Conservation (phyloP, 2,797 vertebrate species). For the Cetoscarus ocellatus region DNA sequence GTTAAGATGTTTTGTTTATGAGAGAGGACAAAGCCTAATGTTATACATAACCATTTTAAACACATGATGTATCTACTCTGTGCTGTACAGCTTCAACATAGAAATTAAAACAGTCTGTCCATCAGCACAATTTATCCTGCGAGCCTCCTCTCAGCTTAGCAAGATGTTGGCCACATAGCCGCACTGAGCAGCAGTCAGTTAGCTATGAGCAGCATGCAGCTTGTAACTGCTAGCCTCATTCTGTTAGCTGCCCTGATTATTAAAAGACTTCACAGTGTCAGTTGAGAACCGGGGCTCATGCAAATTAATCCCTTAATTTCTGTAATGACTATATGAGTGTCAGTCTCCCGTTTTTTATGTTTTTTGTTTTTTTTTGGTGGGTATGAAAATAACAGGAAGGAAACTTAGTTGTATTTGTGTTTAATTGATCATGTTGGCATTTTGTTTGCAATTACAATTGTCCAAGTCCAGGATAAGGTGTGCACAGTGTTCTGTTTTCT, state of each 20-base stretch:
- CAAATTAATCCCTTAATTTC: neutral
- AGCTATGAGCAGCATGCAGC: slow-evolving; percentile 25
- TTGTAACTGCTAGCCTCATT: slow-evolving; percentile 9
- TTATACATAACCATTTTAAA: no score
- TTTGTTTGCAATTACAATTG: no score
- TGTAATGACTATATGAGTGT: neutral
- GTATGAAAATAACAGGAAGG: no score
- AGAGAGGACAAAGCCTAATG: no score
- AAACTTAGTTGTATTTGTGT: no score
- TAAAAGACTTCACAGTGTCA: slow-evolving; percentile 25
- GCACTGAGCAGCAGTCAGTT: slow-evolving; percentile 3
- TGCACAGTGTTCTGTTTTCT: neutral
- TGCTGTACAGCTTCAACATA: slow-evolving; percentile 28
- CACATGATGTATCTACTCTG: no score
- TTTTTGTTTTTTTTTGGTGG: no score
- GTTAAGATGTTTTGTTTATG: no score
- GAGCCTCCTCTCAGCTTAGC: slow-evolving; percentile 31
- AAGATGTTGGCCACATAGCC: slow-evolving; percentile 39
- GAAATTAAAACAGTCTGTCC: slow-evolving; percentile 24
- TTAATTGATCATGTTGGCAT: neutral
- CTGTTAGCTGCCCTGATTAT: slow-evolving; percentile 28
- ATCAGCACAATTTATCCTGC: slow-evolving; percentile 21
- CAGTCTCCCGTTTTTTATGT: no score
- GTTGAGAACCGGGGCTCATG: slow-evolving; percentile 5
- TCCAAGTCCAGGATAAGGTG: neutral